Percentiles rank a stretch among this genome's conserved stretches.
These are phyloP conservation scores for Oryzias javanicus DNA, from an alignment of 2,113 vertebrate genomes.

Conservation along the genomic window DNA sequence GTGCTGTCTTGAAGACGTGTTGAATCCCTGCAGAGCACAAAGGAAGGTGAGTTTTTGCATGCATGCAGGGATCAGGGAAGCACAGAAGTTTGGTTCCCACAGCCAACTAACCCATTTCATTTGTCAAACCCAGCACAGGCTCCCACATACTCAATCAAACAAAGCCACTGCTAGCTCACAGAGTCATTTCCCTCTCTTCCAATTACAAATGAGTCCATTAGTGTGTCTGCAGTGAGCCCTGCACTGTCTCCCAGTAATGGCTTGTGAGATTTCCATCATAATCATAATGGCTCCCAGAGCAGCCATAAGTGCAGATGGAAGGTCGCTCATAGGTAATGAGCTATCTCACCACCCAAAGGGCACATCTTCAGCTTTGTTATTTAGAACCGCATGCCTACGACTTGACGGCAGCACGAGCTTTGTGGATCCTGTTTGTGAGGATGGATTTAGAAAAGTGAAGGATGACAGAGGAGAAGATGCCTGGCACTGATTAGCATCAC, in stretches of 20 bases:
- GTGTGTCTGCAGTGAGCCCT: conserved; percentile 96
- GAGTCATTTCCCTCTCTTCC: conserved; percentile 95
- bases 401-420: conserved; percentile 35
- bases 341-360: conserved; percentile 96
- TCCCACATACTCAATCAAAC: conserved; percentile 89
- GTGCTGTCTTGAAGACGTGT: conserved; percentile 17
- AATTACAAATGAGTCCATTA: conserved; percentile 99
- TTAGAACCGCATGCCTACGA: conserved; percentile 76
- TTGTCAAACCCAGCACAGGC: conserved; percentile 91
- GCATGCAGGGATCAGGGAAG: conserved; percentile 48
- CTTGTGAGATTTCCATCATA: conserved; percentile 99
- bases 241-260: conserved; percentile 96
- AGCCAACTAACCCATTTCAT: conserved; percentile 87
- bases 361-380: conserved; percentile 95
- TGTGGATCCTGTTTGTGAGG: conserved; percentile 31
- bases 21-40: conserved; percentile 73
- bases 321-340: conserved; percentile 99
- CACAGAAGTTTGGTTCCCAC: conserved; percentile 77
- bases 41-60: conserved; percentile 10
- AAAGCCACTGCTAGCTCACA: conserved; percentile 87
- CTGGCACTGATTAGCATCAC: conserved; percentile 42
- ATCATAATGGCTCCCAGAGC: conserved; percentile 98
- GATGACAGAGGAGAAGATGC: conserved; percentile 18
- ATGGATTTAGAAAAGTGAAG: conserved; percentile 14
- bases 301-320: conserved; percentile 99